Percentiles rank a stretch among this genome's conserved stretches.
These are phyloP conservation scores for Drosophila simulans DNA, from an alignment of 1,140 invertebrate species.

Conservation along the genomic window DNA sequence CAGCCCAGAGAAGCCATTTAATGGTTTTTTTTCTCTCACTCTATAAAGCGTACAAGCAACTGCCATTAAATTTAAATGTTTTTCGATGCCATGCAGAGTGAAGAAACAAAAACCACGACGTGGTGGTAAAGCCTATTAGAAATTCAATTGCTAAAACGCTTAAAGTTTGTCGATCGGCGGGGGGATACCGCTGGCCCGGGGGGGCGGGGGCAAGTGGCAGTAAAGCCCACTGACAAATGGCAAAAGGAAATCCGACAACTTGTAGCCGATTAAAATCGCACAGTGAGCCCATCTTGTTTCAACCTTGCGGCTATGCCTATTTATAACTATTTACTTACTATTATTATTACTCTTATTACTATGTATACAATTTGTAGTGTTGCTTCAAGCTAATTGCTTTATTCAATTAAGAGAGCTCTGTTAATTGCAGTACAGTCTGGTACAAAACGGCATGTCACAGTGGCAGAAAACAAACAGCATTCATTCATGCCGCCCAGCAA, in stretches of 20 bases:
- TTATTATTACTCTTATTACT: neutral
- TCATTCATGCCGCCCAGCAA: conserved; percentile 18
- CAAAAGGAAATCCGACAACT: conserved; percentile 50
- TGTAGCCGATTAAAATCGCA: conserved; percentile 62
- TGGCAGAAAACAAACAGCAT: conserved; percentile 10
- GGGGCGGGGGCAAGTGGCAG: neutral
- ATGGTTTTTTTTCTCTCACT: conserved; percentile 39
- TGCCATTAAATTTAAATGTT: conserved; percentile 80
- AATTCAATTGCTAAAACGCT: conserved; percentile 71
- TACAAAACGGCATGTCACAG: conserved; percentile 5
- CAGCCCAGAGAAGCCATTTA: conserved; percentile 25
- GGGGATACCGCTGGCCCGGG: neutral
- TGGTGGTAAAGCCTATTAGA: conserved; percentile 69
- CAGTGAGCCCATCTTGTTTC: neutral
- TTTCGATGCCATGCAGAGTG: conserved; percentile 65
- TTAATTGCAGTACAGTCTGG: conserved; percentile 36
- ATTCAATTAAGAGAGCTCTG: conserved; percentile 16
- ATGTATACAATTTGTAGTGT: no score
- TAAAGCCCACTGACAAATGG: conserved; percentile 38
- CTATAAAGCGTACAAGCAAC: conserved; percentile 71
- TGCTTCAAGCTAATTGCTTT: neutral
- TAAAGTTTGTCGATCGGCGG: neutral
- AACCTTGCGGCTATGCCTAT: neutral
- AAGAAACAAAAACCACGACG: neutral
- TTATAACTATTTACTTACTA: neutral